Evolutionary conservation across 2,888 invertebrate species (phyloP), one percentile per base, ranked within the genome.

Genomic region (Pterostichus niger): DNA sequence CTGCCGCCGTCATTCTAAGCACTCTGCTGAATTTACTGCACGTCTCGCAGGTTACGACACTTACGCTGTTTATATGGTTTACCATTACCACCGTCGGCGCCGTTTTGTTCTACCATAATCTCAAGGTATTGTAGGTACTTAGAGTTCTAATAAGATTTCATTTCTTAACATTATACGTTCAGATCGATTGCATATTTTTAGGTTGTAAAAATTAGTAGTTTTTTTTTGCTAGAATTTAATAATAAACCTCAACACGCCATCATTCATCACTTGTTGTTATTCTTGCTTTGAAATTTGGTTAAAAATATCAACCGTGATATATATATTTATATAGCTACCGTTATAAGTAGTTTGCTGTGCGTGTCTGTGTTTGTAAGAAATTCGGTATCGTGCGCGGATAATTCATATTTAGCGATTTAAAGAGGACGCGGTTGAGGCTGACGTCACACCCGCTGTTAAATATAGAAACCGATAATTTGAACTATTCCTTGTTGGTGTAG

Each of bases 61-160:
- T 96, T 89, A 94, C 95, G 7, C 91, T 96, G 15, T 96, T 96
- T 89, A 93, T 96, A 44, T 93, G 95, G 92, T 95, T 96, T 88
- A 91, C 94, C 75, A 92, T 95, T 87, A 94, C 95, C 75, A 93
- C 94, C 84, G 92, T 95, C 84, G 95, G 95, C 33, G 94, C 94
- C 2, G 94, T 96, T 9, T 92, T 96, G 89, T 96, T 96, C 90
- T 96, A 96, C 90, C 96, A 96, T 88, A 96, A 96, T 88, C 91
- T 96, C 73, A 96, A 96, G 94, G 96, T 96, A 91, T 71, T 68
- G 13, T 35, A 40, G 68, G 4, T 64, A 13, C 11, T 59, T 17
- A 0, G n/a, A n/a, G 33, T 11, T 61, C 33, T 9, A 56, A 24
- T 52, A 52, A 52, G 13, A 52, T 10, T 52, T 52, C 9, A 15